Evolutionary conservation across 2,797 vertebrate genomes (phyloP), one percentile per base, ranked within the genome.

Genomic region (Sebastes diploproa): DNA sequence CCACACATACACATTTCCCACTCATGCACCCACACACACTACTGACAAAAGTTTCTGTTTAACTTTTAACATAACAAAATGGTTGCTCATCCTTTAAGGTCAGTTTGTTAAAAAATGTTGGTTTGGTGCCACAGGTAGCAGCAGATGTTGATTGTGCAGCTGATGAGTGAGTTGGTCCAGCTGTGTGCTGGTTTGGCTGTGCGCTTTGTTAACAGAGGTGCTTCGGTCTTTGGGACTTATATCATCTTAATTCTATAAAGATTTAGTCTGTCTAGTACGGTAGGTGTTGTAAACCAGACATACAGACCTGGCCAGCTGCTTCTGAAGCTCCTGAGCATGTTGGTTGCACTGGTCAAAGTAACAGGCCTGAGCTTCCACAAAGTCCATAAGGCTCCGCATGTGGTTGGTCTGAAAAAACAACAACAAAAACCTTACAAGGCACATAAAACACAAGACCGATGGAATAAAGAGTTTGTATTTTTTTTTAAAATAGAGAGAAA

Each of bases 291-390:
- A 9, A 77, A 62, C 1, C 16, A 46, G 29, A 67, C 5, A 7
- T 4, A 85, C 90, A 72, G 77, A 99, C 98, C 98, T 98, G 94
- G 96, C 95, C 87, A 99, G 96, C 55, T 98, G 97, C 86, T 96
- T 97, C 78, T 97, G 97, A 29, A 99, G 97, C 85, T 97, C 97
- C 94, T 98, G 88, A 95, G 98, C 96, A 46, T 97, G 97, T 69
- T 98, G 97, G 93, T 97, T 97, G 92, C 97, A 98, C 61, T 98
- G 97, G 85, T 97, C 97, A 73, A 97, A 99, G 86, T 97, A 98
- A 50, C 95, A 96, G 86, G 97, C 95, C 93, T 99, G 98, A 82
- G 96, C 97, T 75, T 99, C 98, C 62, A 99, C 98, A 92, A 99
- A 99, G 87, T 99, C 98, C 73, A 93, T 96, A 81, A 99, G 94